A percentile compares a stretch with the other conserved stretches of the same genome.
phyloP scores from a whole-genome alignment of 2,113 vertebrate genomes.

The Andinoacara biseriatus region DNA sequence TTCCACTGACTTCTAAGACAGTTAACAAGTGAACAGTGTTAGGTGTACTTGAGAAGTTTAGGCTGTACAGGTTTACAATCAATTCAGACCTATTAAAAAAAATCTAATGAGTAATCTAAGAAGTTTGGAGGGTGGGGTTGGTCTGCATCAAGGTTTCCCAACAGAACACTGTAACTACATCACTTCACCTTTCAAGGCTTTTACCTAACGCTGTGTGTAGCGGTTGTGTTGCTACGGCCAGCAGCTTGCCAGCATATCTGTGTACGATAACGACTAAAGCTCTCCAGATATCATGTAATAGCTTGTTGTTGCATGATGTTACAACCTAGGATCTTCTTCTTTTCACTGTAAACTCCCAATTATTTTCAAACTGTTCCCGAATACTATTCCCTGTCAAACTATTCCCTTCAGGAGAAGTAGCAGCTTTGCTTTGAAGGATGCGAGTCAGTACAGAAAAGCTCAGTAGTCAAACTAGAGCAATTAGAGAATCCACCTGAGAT shows the following conservation, averaged over 20 bases:
- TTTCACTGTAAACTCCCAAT: not conserved
- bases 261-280: too few species aligned
- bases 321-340: not conserved
- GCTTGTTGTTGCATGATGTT: not conserved
- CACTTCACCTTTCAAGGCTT: too few species aligned
- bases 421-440: not conserved
- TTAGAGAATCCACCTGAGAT: not conserved
- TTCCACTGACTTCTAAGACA: not conserved
- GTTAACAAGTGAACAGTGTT: not conserved
- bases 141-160: not conserved
- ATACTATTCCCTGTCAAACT: not conserved
- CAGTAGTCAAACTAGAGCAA: not conserved
- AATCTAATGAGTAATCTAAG: not conserved
- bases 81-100: not conserved
- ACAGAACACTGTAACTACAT: too few species aligned
- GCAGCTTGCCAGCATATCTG: too few species aligned
- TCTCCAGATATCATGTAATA: too few species aligned
- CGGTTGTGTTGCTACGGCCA: too few species aligned
- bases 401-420: not conserved
- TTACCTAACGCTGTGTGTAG: too few species aligned
- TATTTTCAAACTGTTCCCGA: not conserved
- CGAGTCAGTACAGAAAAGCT: not conserved
- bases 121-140: not conserved
- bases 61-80: not conserved
- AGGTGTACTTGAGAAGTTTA: not conserved